Base-by-base conservation (phyloP, 2,113 vertebrate species). In the Elgaria multicarinata region DNA sequence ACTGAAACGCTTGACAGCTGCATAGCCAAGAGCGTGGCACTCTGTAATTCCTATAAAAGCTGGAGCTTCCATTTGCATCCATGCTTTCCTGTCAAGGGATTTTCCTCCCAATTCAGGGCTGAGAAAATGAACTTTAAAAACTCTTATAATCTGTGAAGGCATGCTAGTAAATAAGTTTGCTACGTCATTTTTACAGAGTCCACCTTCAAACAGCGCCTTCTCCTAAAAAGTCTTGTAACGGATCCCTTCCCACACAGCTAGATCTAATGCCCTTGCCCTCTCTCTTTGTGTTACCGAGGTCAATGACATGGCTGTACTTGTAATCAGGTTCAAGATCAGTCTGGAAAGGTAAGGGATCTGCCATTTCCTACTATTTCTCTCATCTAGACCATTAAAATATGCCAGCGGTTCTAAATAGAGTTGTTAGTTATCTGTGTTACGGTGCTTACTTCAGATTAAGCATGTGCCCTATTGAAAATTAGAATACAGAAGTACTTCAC, bases 41-140 rank as follows among this genome's bases (percentile, higher is more conserved):
- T 44, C 53, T 75, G 39, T n/a, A n/a, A 28, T 66, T 64, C 24
- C 50, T 2, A 74, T 1, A 67, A 10, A 83, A 83, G 2, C 77
- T 79, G 31, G 1, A 1, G n/a, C 18, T 22, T 28, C 0, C 6
- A n/a, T n/a, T n/a, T 86, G 31, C 80, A 83, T 88, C 86, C 31
- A 86, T 72, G 53, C 16, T 76, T 62, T 76, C 72, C 36, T 64
- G 28, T 33, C 79, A 86, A 31, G 78, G 76, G 62, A 89, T 85
- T 92, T 74, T 72, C 46, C 89, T 74, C 72, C 83, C 92, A 92
- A 86, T 66, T 36, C 55, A 93, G 66, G 53, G 33, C 71, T 31
- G 16, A n/a, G 39, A 39, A 81, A 55, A 28, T 71, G 79, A n/a
- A 22, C 24, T n/a, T 88, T 62, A 46, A 83, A 74, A 75, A 89